Evolutionary conservation across 1,140 invertebrate species (phyloP).

Genomic region (Teleogryllus occipitalis): DNA sequence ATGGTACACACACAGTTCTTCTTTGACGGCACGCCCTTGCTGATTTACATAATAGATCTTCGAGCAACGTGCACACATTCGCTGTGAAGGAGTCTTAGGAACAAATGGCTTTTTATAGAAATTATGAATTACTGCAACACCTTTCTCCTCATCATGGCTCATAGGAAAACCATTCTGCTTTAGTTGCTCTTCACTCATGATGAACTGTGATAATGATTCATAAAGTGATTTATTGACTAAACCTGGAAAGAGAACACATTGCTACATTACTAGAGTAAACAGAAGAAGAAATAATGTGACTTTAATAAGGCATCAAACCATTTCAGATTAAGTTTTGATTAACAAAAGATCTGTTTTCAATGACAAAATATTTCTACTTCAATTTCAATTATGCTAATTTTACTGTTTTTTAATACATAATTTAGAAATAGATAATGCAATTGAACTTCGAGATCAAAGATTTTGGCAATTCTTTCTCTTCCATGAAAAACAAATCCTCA

Average conservation of each 20-base stretch:
- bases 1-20: constrained; percentile 84
- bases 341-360: too few species aligned
- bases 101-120: background rate
- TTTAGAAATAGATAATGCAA: too few species aligned
- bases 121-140: constrained; percentile 28
- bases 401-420: too few species aligned
- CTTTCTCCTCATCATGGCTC: constrained; percentile 45
- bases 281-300: background rate
- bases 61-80: constrained; percentile 74
- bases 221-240: background rate
- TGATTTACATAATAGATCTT: constrained; percentile 69
- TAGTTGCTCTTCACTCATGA: constrained; percentile 68
- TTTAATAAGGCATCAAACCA: background rate
- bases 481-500: too few species aligned
- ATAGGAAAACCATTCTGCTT: constrained; percentile 77
- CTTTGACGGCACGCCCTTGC: constrained; percentile 56
- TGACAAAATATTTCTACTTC: too few species aligned
- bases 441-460: too few species aligned
- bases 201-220: constrained; percentile 40
- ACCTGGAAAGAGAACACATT: background rate
- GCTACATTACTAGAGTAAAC: background rate
- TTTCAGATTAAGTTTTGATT: background rate
- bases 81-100: constrained; percentile 27
- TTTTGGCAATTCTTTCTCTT: too few species aligned
- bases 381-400: too few species aligned